Evolutionary conservation across 92 coral and sea anemone genomes (phyloP).

Genomic region (Epizoanthus rinbou): DNA sequence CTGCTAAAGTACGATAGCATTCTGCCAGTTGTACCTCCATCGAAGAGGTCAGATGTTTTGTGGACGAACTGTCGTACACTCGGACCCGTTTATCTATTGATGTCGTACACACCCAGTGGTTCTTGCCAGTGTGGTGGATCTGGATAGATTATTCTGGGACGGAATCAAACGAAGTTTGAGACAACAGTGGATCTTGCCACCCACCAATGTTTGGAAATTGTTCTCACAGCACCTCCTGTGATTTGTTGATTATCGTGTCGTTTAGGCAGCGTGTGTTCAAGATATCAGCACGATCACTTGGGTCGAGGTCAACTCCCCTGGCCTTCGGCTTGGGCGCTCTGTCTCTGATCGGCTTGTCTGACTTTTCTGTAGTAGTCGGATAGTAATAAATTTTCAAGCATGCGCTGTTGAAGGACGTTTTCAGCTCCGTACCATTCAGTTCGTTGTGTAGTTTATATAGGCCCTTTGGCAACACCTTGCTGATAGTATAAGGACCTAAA

Average conservation of each 20-base stretch:
- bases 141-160: slow-evolving; percentile 49
- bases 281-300: no score
- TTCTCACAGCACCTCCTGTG: slow-evolving; percentile 46
- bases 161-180: slow-evolving; percentile 50
- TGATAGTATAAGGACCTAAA: slow-evolving; percentile 39
- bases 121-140: slow-evolving; percentile 56
- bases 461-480: slow-evolving; percentile 46
- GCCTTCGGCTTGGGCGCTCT: no score
- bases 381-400: no score
- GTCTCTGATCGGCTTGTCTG: neutral
- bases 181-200: slow-evolving; percentile 59
- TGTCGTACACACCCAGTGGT: slow-evolving; percentile 68
- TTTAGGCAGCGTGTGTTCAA: slow-evolving; percentile 32
- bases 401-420: no score
- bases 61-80: slow-evolving; percentile 49
- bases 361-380: neutral
- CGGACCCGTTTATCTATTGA: slow-evolving; percentile 36
- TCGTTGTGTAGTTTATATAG: slow-evolving; percentile 35
- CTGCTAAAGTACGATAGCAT: slow-evolving; percentile 50
- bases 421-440: no score
- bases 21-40: slow-evolving; percentile 48
- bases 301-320: no score
- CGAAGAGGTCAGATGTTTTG: slow-evolving; percentile 38
- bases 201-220: slow-evolving; percentile 47
- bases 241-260: slow-evolving; percentile 48